These are phyloP conservation scores for Atlantisia rogersi DNA, from an alignment of 2,113 vertebrate genomes.

Conservation along the genomic window DNA sequence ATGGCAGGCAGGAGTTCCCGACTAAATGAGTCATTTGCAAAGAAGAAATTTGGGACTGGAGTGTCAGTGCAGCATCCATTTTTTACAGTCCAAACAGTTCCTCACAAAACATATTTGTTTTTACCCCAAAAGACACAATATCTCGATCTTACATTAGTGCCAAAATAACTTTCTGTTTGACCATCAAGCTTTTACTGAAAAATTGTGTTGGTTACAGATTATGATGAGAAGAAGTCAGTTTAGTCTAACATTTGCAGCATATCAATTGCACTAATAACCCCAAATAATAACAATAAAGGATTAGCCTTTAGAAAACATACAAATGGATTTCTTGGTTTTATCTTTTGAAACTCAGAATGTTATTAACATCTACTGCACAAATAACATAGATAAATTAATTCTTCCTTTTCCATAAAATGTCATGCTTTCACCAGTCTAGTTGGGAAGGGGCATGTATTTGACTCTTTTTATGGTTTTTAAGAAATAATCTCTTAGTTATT, in stretches of 20 bases:
- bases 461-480: background rate
- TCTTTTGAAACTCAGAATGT: background rate
- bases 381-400: background rate
- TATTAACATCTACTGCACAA: background rate
- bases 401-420: background rate
- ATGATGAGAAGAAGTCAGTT: background rate
- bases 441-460: background rate
- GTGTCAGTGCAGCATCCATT: accelerated
- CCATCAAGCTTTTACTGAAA: background rate
- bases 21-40: accelerated
- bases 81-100: background rate
- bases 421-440: background rate
- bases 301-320: background rate
- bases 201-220: background rate
- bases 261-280: background rate
- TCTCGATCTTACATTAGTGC: background rate
- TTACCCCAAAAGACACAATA: background rate
- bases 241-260: background rate
- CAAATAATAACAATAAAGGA: background rate
- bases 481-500: background rate
- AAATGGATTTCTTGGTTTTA: background rate
- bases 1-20: background rate
- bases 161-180: background rate
- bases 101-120: background rate
- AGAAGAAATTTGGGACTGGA: background rate